Evolutionary conservation across 2,113 vertebrate genomes (phyloP).

Genomic region (Rhinogobius similis): DNA sequence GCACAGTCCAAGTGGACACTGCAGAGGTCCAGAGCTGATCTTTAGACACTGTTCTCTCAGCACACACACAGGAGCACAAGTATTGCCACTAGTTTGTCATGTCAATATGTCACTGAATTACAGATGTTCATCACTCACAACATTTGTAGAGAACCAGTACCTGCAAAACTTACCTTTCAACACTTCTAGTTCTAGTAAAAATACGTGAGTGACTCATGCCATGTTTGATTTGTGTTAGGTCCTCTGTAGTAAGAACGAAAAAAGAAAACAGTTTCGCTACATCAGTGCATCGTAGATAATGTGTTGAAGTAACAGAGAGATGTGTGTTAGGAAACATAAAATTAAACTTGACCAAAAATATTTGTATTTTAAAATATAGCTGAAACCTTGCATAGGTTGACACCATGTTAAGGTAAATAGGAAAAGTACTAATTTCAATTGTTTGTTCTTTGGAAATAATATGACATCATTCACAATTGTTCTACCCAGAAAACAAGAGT

Average conservation of each 20-base stretch:
- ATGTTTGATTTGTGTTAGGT: conserved; percentile 47
- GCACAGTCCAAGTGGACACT: conserved; percentile 20
- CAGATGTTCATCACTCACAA: conserved; percentile 21
- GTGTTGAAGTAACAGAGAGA: neutral
- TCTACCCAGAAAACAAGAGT: neutral
- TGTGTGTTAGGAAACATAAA: neutral
- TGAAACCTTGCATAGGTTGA: conserved; percentile 10
- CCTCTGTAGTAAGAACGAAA: conserved; percentile 3
- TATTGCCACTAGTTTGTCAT: conserved; percentile 33
- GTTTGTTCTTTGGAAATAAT: neutral
- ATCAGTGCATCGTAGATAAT: conserved; percentile 21
- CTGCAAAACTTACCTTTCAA: conserved; percentile 35
- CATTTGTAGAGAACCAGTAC: conserved; percentile 36
- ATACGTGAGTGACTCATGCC: conserved; percentile 49
- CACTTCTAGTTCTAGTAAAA: conserved; percentile 28
- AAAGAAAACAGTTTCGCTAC: conserved; percentile 40
- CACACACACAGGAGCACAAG: conserved; percentile 17
- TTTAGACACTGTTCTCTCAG: conserved; percentile 26
- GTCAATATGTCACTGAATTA: conserved; percentile 16
- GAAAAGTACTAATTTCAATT: neutral
- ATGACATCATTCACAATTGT: conserved; percentile 1
- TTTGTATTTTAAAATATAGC: neutral
- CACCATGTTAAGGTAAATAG: neutral
- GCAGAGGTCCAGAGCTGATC: conserved; percentile 18
- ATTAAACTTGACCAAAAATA: neutral